These are phyloP conservation scores for Paradisaea rubra DNA, from an alignment of 2,113 vertebrate genomes.

Conservation along the genomic window DNA sequence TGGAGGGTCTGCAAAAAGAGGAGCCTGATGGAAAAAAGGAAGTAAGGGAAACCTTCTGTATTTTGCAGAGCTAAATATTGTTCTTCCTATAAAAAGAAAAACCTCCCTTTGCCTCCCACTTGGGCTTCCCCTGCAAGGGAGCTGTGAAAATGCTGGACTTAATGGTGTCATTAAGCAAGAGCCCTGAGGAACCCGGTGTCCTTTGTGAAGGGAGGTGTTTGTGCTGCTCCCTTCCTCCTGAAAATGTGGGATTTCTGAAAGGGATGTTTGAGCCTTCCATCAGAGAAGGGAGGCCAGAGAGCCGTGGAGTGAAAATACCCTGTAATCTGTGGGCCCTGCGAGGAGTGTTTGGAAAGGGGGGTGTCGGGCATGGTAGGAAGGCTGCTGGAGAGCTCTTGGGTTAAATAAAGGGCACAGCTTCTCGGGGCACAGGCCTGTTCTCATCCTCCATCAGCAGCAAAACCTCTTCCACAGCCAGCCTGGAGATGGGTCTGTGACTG, in stretches of 20 bases:
- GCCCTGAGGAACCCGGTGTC: neutral
- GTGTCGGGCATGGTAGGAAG: neutral
- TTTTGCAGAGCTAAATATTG: constrained; percentile 9
- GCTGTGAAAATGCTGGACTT: neutral
- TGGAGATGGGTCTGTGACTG: neutral
- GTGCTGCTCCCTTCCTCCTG: neutral
- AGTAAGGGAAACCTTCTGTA: neutral
- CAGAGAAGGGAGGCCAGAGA: neutral
- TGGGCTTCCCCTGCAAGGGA: neutral
- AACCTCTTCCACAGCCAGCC: neutral
- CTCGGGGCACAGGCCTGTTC: rapidly evolving
- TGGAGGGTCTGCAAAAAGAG: neutral
- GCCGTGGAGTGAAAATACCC: neutral
- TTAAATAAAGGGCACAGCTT: neutral
- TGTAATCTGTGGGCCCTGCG: neutral
- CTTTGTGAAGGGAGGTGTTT: neutral
- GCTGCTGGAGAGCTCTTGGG: neutral
- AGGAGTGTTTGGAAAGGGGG: neutral
- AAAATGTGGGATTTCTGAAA: neutral
- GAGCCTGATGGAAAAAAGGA: neutral
- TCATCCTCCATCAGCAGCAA: neutral
- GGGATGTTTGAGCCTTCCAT: neutral
- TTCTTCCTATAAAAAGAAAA: neutral
- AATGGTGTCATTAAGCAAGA: constrained; percentile 19
- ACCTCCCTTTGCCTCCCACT: neutral